Base-by-base conservation (phyloP, 2,113 vertebrate species). In the Leptocoma aspasia region DNA sequence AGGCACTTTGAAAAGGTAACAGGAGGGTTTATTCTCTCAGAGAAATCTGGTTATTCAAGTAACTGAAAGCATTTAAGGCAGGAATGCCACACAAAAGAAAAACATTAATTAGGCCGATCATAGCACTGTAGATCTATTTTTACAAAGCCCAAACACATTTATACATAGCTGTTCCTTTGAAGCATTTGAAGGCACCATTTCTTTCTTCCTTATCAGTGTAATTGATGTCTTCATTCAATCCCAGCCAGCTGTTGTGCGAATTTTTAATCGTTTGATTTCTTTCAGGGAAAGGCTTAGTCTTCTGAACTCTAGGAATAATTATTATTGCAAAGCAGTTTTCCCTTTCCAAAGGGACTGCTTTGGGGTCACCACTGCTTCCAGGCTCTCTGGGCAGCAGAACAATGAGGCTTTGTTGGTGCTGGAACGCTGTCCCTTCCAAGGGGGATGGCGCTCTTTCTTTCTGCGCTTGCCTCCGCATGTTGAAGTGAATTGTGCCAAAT, bases 261-360 rank as follows among this genome's bases (percentile, higher is more conserved):
- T 96, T 94, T 89, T 69, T 71, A 93, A 96, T 96, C 24, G 73
- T 89, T 95, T 85, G 35, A 87, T 93, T 94, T 93, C 90, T 95
- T 96, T 93, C 1, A 3, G 73, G 59, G 65, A 52, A 86, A 95
- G 75, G 86, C 92, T 95, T 90, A 92, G 88, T 96, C 95, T 95
- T 96, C 95, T 96, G 96, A 96, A 97, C 95, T 94, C 82, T n/a
- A 96, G 91, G 79, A 97, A 96, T 95, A 96, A 97, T 97, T 96
- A 92, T 97, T 97, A 96, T 94, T 96, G 93, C 90, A 94, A 95
- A 97, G 93, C 59, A 82, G 95, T 86, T 93, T 88, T 94, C 64
- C 68, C 91, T 82, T 95, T 94, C 89, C 93, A 97, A 91, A 90
- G 86, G 84, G 91, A 94, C 92, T 90, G 82, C 78, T 87, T 53